A percentile compares a stretch with the other conserved stretches of the same genome.
phyloP scores from a whole-genome alignment of 1,140 invertebrate species.

The Diorhabda elongata region DNA sequence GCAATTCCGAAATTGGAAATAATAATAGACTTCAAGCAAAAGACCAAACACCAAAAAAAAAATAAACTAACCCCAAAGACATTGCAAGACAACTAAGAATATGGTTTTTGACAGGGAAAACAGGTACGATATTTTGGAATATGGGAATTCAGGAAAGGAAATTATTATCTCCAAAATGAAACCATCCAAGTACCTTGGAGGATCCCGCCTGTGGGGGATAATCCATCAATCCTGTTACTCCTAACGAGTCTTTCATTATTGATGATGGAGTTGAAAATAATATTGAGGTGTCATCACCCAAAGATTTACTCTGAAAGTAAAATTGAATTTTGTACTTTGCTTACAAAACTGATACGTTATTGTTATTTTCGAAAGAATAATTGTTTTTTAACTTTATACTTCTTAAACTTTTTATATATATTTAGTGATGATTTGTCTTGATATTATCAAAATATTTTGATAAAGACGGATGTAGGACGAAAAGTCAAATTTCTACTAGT shows the following conservation, averaged over 20 bases:
- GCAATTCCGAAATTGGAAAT: too few relatives aligned
- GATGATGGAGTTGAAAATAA: conserved; percentile 80
- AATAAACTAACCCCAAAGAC: background rate
- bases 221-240: conserved; percentile 46
- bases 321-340: background rate
- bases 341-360: too few relatives aligned
- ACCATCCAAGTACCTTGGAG: conserved; percentile 46
- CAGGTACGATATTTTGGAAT: conserved; percentile 8
- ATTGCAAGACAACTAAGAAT: background rate
- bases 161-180: conserved; percentile 42
- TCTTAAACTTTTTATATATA: too few relatives aligned
- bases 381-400: too few relatives aligned
- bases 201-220: conserved; percentile 35
- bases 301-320: conserved; percentile 71
- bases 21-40: background rate
- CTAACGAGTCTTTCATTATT: conserved; percentile 63
- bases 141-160: conserved; percentile 33
- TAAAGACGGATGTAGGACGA: too few relatives aligned
- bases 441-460: too few relatives aligned
- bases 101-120: background rate
- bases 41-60: background rate
- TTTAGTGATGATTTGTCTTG: too few relatives aligned
- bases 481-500: too few relatives aligned
- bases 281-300: conserved; percentile 72
- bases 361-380: too few relatives aligned